Evolutionary conservation across 2,888 invertebrate genomes (phyloP).

Genomic region (Crocallis elinguaria): DNA sequence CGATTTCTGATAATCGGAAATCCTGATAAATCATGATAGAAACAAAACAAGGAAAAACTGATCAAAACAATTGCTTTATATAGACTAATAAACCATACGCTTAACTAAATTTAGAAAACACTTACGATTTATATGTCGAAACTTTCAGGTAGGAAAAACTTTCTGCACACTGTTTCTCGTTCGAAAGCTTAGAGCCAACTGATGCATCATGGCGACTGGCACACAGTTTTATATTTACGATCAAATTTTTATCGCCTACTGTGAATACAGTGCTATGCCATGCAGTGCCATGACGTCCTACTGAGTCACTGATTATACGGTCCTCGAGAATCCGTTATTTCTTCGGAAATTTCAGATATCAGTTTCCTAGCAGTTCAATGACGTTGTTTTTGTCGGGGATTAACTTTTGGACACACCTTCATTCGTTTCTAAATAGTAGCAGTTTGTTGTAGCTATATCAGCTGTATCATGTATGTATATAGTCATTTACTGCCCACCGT

Average conservation of each 20-base stretch:
- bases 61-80: not conserved
- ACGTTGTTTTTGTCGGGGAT: slow-evolving; percentile 9
- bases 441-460: no score
- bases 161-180: slow-evolving; percentile 22
- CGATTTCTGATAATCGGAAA: not conserved
- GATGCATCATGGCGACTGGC: slow-evolving; percentile 20
- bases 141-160: slow-evolving; percentile 9
- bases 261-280: no score
- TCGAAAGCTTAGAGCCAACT: slow-evolving; percentile 25
- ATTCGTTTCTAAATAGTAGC: slow-evolving; percentile 3
- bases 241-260: slow-evolving; percentile 26
- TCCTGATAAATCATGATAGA: not conserved
- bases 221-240: slow-evolving; percentile 32
- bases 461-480: no score
- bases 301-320: slow-evolving; percentile 28
- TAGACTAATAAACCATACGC: not conserved
- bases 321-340: slow-evolving; percentile 17
- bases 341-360: slow-evolving; percentile 32
- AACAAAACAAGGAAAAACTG: not conserved
- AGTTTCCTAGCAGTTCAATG: slow-evolving; percentile 14
- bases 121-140: slow-evolving; percentile 17
- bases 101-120: not conserved
- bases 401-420: slow-evolving; percentile 24
- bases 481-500: slow-evolving; percentile 6
- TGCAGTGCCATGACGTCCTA: slow-evolving; percentile 26